Evolutionary conservation across 2,888 invertebrate species (phyloP).

Genomic region (Drosophila flavopinicola): DNA sequence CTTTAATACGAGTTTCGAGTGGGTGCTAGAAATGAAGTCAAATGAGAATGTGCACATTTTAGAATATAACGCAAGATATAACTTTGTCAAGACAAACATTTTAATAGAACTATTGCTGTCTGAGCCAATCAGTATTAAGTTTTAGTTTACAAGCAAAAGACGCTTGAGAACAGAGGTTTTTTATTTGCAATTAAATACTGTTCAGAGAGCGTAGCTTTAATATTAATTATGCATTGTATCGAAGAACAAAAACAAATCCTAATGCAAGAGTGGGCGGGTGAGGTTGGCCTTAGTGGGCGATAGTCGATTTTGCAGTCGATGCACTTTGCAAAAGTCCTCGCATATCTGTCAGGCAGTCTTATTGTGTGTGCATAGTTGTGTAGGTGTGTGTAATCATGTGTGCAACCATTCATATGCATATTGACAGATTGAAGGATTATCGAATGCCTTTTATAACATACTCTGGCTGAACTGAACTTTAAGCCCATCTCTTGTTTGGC

Average conservation of each 20-base stretch:
- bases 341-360: constrained; percentile 7
- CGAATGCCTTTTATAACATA: constrained; percentile 64
- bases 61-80: constrained; percentile 34
- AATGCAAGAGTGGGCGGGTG: constrained; percentile 26
- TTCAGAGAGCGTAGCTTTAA: constrained; percentile 34
- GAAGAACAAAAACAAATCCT: constrained; percentile 63
- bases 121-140: constrained; percentile 24
- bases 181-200: constrained; percentile 35
- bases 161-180: neutral
- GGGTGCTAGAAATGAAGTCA: constrained; percentile 33
- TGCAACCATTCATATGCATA: constrained; percentile 58
- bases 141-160: neutral
- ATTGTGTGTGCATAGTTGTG: constrained; percentile 11
- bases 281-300: constrained; percentile 27
- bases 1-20: constrained; percentile 20
- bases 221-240: constrained; percentile 65
- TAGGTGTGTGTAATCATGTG: constrained; percentile 46
- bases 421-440: constrained; percentile 77
- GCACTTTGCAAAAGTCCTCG: constrained; percentile 48
- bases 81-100: constrained; percentile 48
- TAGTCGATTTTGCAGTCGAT: constrained; percentile 55
- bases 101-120: too few relatives aligned
- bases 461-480: constrained; percentile 57
- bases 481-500: constrained; percentile 52
- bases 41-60: constrained; percentile 48